Percentiles rank a stretch among this genome's conserved stretches.
phyloP scores from a whole-genome alignment of 1,140 invertebrate genomes.

The Bicyclus anynana region DNA sequence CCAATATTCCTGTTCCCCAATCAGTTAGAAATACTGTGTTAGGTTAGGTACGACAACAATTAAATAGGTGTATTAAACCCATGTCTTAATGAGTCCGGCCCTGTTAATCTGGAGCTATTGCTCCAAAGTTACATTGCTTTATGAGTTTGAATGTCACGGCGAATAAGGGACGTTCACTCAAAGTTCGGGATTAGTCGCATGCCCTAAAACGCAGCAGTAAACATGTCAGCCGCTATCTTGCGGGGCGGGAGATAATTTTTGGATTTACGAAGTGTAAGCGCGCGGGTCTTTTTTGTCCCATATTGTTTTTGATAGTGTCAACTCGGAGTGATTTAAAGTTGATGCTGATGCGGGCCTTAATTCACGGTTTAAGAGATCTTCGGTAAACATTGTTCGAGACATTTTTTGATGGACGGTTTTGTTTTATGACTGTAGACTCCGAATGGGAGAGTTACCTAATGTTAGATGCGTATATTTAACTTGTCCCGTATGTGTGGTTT shows the following conservation, averaged over 20 bases:
- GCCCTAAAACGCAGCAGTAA: conserved; percentile 67
- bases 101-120: too few relatives aligned
- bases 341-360: conserved; percentile 17
- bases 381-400: conserved; percentile 17
- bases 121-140: too few relatives aligned
- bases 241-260: conserved; percentile 67
- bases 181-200: conserved; percentile 66
- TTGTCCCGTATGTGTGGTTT: too few relatives aligned
- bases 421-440: neutral
- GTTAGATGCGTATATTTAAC: neutral
- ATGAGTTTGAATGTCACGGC: too few relatives aligned
- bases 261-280: conserved; percentile 57
- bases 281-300: conserved; percentile 41
- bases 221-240: conserved; percentile 69
- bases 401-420: conserved; percentile 3
- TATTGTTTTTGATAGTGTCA: conserved; percentile 49
- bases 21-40: too few relatives aligned
- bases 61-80: too few relatives aligned
- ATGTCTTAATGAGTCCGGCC: too few relatives aligned
- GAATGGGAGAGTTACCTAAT: too few relatives aligned
- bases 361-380: conserved; percentile 6
- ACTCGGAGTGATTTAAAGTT: conserved; percentile 42
- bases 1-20: too few relatives aligned
- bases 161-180: conserved; percentile 16
- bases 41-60: too few relatives aligned